These are phyloP conservation scores for Mamestra brassicae DNA, from an alignment of 2,888 invertebrate genomes.

Conservation along the genomic window DNA sequence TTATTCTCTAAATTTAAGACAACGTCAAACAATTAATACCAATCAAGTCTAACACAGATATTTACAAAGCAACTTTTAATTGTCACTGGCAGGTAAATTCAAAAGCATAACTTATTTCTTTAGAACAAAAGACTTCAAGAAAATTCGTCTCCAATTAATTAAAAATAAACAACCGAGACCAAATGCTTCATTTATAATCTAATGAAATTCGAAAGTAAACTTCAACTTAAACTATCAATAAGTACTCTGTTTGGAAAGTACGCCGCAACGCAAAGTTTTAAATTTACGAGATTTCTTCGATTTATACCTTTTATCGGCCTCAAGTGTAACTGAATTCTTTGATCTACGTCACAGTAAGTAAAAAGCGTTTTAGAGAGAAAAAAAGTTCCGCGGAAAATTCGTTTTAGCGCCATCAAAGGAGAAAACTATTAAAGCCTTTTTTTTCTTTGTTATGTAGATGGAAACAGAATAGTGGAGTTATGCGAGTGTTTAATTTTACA, in stretches of 20 bases:
- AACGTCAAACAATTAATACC: constrained; percentile 26
- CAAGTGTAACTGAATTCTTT: constrained; percentile 76
- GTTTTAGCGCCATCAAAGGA: constrained; percentile 70
- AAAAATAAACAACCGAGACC: constrained; percentile 7
- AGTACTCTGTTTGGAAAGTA: constrained; percentile 15
- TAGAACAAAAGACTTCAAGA: constrained; percentile 15
- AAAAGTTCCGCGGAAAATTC: constrained; percentile 74
- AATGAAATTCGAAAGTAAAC: constrained; percentile 22
- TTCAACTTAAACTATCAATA: constrained; percentile 51
- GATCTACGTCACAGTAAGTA: constrained; percentile 75
- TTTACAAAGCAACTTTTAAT: constrained; percentile 8
- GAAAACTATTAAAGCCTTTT: constrained; percentile 72
- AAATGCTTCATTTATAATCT: not conserved
- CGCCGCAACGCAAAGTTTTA: constrained; percentile 52
- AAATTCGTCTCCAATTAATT: constrained; percentile 7
- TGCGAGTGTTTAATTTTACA: constrained; percentile 60
- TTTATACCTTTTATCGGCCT: constrained; percentile 68
- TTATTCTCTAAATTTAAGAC: not conserved
- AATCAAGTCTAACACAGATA: constrained; percentile 4
- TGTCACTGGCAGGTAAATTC: constrained; percentile 4
- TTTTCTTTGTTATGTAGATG: constrained; percentile 64
- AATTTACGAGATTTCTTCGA: constrained; percentile 64
- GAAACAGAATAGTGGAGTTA: constrained; percentile 65
- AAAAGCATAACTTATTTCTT: constrained; percentile 15
- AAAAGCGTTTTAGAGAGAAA: constrained; percentile 75